Evolutionary conservation across 2,888 invertebrate genomes (phyloP), one percentile per base, ranked within the genome.

Genomic region (Troides helena): DNA sequence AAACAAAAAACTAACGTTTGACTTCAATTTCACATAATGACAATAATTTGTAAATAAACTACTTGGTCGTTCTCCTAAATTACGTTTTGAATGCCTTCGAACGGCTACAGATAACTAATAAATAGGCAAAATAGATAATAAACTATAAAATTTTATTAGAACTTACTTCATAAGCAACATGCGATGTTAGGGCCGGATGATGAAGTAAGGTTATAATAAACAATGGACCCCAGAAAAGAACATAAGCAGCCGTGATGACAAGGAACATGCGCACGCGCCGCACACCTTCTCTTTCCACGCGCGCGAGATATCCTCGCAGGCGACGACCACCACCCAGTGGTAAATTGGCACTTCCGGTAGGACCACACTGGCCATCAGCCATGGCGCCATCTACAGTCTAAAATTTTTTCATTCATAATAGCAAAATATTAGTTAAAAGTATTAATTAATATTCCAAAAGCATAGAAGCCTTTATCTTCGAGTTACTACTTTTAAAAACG

Each of bases 201-300:
- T 96, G 95, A 68, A 96, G 93, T 73, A 97, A 91, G 2, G 97
- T 97, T 77, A 97, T 96, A 76, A 97, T 94, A 89, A 98, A 98
- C 73, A 98, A 92, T 18, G 98, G 98, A 73, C 97, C 97, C 98
- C 98, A 98, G 90, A 97, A 98, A 67, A 97, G 93, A 60, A 97
- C 94, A 86, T 97, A 98, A 43, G 97, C 96, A 0, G 96, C 95
- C 0, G 96, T 96, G 82, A 97, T 96, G 78, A 97, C 96, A 72
- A 96, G 94, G 88, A 97, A 97, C 96, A 97, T 97, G 86, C 97
- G 95, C 67, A 97, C 97, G 70, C 96, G 93, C 76, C 96, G 95
- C 65, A 97, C 96, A 0, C 97, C 97, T 81, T 97, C 97, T 43
- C 95, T 90, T 82, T 97, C 97, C 87, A 97, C 95, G 74, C 96